Base-by-base conservation (phyloP, 2,113 vertebrate species). In the Geococcyx californianus region DNA sequence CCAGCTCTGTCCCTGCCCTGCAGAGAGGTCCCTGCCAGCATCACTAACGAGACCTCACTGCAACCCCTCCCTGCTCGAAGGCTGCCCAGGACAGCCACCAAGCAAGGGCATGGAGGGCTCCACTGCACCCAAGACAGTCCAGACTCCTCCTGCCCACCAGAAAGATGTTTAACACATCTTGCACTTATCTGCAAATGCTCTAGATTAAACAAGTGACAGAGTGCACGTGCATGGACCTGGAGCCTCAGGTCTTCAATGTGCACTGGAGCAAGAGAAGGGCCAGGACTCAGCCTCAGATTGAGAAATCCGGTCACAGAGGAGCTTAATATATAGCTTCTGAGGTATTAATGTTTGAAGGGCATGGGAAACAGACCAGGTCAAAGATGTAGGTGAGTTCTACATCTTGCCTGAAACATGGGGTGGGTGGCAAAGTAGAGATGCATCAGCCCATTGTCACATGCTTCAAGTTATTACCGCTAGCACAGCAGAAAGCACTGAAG, bases 161-260 rank as follows among this genome's bases (percentile, higher is more conserved):
- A 70, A 76, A 34, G 20, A 7, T 7, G 4, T 49, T 85, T 67
- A 40, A 59, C 9, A 24, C 1, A 0, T 36, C 58, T 28, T 51
- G 24, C 11, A 38, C 20, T 9, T 44, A 44, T 10, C 52, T 66
- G 55, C 21, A 55, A 66, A 29, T 24, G 8, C 33, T 51, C 33
- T 67, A 33, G 40, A 31, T 38, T 51, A 34, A 90, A 25, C 21
- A 49, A 49, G 47, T 24, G 47, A 49, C 23, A 49, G 23, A 49
- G 21, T 23, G 5, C 34, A n/a, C 0, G 0, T 16, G 28, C 14
- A 18, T 1, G 1, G 15, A 66, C 15, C 40, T 69, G 12, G 26
- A 75, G 21, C 28, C 13, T 6, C 14, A 16, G 62, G 10, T 64
- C 62, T 78, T 67, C 26, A 34, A 6, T 2, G 0, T 3, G 1